Conservation (phyloP, 1,140 invertebrate species). For the Drosophila gunungcola region DNA sequence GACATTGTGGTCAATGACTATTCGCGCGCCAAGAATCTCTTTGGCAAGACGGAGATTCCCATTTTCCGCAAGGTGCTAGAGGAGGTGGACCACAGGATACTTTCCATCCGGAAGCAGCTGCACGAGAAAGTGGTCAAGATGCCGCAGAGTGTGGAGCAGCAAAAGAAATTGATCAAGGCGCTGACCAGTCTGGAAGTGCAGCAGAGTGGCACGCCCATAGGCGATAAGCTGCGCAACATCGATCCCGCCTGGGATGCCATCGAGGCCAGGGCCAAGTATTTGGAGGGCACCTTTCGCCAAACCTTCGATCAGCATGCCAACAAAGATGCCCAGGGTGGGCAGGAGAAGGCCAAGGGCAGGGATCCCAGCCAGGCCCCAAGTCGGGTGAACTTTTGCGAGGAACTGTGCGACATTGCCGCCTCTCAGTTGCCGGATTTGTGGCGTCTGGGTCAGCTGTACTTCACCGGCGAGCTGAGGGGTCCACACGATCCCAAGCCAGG, state of each 20-base stretch:
- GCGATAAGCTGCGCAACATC: constrained; percentile 66
- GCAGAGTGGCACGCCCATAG: constrained; percentile 73
- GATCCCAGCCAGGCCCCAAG: constrained; percentile 71
- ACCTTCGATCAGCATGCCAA: constrained; percentile 76
- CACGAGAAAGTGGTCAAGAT: constrained; percentile 93
- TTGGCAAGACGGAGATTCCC: constrained; percentile 96
- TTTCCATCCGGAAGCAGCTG: constrained; percentile 91
- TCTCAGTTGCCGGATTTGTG: constrained; percentile 90
- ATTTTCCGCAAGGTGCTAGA: constrained; percentile 94
- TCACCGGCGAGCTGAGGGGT: constrained; percentile 92
- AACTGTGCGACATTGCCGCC: constrained; percentile 82
- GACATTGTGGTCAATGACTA: constrained; percentile 99
- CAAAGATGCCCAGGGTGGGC: constrained; percentile 57
- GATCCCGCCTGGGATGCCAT: constrained; percentile 98
- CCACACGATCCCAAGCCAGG: constrained; percentile 87
- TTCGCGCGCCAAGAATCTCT: constrained; percentile 97
- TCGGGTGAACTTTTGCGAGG: constrained; percentile 82
- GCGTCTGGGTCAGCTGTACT: constrained; percentile 95
- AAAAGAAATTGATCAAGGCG: constrained; percentile 95
- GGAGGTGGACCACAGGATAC: constrained; percentile 96
- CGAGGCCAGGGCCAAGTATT: constrained; percentile 90
- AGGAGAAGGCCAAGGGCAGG: constrained; percentile 74
- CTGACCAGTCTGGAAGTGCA: constrained; percentile 88
- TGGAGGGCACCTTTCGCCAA: constrained; percentile 86
- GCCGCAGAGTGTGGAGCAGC: constrained; percentile 95